Evolutionary conservation across 2,797 vertebrate genomes (phyloP).

Genomic region (Sebastes elongatus): DNA sequence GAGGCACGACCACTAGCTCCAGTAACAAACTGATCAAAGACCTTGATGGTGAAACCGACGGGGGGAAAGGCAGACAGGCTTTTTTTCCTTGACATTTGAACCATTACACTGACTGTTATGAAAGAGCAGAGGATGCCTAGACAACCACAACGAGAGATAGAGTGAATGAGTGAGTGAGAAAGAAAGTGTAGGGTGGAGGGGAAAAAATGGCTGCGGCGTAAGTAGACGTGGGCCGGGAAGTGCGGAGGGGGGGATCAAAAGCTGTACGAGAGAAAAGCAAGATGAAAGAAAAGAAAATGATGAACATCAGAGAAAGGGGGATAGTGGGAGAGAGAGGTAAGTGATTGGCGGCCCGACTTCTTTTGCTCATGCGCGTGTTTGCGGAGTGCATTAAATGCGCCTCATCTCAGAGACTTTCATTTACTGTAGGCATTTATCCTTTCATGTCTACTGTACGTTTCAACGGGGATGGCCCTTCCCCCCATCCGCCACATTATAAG

Average conservation of each 20-base stretch:
- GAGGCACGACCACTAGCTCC: slow-evolving; percentile 18
- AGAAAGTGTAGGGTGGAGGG: slow-evolving; percentile 19
- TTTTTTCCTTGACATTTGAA: slow-evolving; percentile 60
- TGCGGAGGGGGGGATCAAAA: slow-evolving; percentile 51
- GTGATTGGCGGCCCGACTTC: slow-evolving; percentile 51
- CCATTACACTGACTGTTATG: slow-evolving; percentile 50
- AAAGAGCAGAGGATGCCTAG: slow-evolving; percentile 44
- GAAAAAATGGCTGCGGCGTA: slow-evolving; percentile 25
- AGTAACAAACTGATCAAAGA: slow-evolving; percentile 73
- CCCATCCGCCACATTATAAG: not conserved
- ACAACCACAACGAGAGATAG: slow-evolving; percentile 27
- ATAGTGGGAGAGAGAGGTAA: slow-evolving; percentile 46
- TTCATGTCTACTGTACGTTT: slow-evolving; percentile 59
- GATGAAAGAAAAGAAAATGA: slow-evolving; percentile 72
- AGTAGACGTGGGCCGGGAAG: slow-evolving; percentile 42
- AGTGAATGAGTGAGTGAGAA: slow-evolving; percentile 6
- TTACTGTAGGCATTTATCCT: slow-evolving; percentile 50
- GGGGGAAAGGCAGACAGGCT: slow-evolving; percentile 16
- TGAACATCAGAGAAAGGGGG: slow-evolving; percentile 58
- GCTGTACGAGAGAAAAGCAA: slow-evolving; percentile 46
- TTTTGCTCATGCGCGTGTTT: slow-evolving; percentile 51
- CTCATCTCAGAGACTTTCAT: slow-evolving; percentile 51
- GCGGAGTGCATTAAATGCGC: slow-evolving; percentile 52
- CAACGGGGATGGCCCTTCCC: slow-evolving; percentile 1
- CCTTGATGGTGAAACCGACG: slow-evolving; percentile 34